Percentiles rank a stretch among this genome's conserved stretches.
Evolutionary conservation across 2,797 vertebrate species (phyloP).

Genomic region (Limosa lapponica): DNA sequence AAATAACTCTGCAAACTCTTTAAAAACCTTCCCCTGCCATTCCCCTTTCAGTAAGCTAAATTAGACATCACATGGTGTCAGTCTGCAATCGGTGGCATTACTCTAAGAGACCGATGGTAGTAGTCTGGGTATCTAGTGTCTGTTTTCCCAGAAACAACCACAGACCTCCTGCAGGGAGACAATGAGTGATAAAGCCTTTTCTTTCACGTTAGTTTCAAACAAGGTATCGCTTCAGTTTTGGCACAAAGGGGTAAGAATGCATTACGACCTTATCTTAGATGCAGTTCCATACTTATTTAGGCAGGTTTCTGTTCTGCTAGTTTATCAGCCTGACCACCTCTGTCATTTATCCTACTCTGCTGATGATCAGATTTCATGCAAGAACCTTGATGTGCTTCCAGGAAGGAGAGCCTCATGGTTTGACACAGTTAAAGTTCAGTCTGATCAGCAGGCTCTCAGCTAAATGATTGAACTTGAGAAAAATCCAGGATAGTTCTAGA

Average conservation of each 20-base stretch:
- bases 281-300: background rate
- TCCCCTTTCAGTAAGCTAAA: background rate
- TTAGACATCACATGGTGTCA: background rate
- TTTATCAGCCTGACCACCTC: conserved; percentile 34
- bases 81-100: background rate
- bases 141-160: conserved; percentile 11
- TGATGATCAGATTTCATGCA: conserved; percentile 48
- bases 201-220: background rate
- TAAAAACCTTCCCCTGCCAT: background rate
- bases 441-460: background rate
- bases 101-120: rapidly evolving
- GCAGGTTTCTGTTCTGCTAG: conserved; percentile 25
- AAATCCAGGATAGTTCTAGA: background rate
- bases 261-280: background rate
- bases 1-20: background rate
- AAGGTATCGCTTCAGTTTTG: background rate
- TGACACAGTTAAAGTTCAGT: conserved; percentile 10
- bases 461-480: background rate
- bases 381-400: conserved; percentile 56
- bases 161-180: background rate
- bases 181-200: background rate
- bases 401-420: background rate
- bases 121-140: background rate
- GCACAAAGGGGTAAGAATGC: background rate
- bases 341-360: conserved; percentile 35